Evolutionary conservation across 2,888 invertebrate species (phyloP).

Genomic region (Marronus borbonicus): DNA sequence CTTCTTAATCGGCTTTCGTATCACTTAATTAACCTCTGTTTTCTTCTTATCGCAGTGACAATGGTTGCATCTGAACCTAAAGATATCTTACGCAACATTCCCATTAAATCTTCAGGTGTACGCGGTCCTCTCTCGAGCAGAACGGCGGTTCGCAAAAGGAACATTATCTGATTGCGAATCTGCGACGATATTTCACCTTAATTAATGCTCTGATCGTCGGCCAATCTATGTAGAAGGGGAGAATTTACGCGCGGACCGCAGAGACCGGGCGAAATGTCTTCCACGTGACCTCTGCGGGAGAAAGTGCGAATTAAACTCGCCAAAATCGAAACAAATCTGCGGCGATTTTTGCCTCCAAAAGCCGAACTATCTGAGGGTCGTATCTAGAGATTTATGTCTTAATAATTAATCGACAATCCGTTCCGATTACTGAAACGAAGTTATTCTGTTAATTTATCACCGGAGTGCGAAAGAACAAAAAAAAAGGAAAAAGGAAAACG

Average conservation of each 20-base stretch:
- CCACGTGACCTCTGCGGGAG: conserved; percentile 26
- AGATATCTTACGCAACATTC: conserved; percentile 32
- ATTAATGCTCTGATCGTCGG: conserved; percentile 22
- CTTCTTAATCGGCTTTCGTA: conserved; percentile 13
- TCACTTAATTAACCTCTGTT: conserved; percentile 36
- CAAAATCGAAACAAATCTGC: conserved; percentile 30
- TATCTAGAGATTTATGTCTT: conserved; percentile 32
- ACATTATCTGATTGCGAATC: conserved; percentile 35
- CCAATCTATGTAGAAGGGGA: background rate
- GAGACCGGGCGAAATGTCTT: conserved; percentile 17
- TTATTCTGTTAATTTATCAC: conserved; percentile 41
- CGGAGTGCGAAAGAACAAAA: background rate
- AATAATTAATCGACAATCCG: conserved; percentile 42
- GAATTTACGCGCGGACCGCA: conserved; percentile 8
- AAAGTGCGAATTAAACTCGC: conserved; percentile 34
- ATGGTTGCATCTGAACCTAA: conserved; percentile 17
- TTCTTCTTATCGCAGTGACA: conserved; percentile 23
- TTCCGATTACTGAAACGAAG: conserved; percentile 36
- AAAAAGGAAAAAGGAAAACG: background rate
- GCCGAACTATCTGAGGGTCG: background rate
- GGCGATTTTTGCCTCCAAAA: conserved; percentile 12
- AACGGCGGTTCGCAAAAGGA: conserved; percentile 23
- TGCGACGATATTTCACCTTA: conserved; percentile 40
- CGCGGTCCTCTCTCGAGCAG: conserved; percentile 12
- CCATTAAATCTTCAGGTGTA: conserved; percentile 25